Evolutionary conservation across 2,888 invertebrate species (phyloP), one percentile per base, ranked within the genome.

Genomic region (Himalopsyche tibetana): DNA sequence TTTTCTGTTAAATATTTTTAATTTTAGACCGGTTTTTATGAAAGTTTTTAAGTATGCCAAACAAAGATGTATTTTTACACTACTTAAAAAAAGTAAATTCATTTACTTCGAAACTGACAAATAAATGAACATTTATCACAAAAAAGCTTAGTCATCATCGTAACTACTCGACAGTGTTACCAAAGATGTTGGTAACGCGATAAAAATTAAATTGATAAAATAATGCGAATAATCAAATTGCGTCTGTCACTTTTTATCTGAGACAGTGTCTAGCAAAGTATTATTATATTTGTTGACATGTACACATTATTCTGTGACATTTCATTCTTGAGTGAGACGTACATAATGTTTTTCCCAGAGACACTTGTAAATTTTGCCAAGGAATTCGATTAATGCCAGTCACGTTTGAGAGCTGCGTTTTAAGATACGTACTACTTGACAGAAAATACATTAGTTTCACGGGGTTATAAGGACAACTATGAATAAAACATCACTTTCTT

Each of bases 391-490:
- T 74, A 74, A 74, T 36, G 74, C 74, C 74, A 74, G 74, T 74
- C 74, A 74, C 74, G 74, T 74, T 36, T 74, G 74, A 74, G 36
- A 11, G 36, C 12, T 74, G 74, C 74, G 74, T 74, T 74, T 74
- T 74, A 74, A 74, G 74, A 74, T 74, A 74, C 74, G 38, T 36
- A 74, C 74, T 38, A 74, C 38, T 74, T 74, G 74, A 74, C 74
- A 74, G 74, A 74, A 74, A 74, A 74, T 74, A 74, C 38, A 74
- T 74, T 74, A 74, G 74, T 74, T 74, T 74, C 74, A 38, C 74
- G 74, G 28, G 74, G 74, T 38, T 74, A 36, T 74, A 38, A 15
- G 74, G 74, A 74, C 74, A 74, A 74, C 74, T 74, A 74, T 74
- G 74, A 74, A 74, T 74, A 74, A 74, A 74, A 74, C 74, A 74